Conservation (phyloP, 2,797 vertebrate species). For the Xerus rutilus region DNA sequence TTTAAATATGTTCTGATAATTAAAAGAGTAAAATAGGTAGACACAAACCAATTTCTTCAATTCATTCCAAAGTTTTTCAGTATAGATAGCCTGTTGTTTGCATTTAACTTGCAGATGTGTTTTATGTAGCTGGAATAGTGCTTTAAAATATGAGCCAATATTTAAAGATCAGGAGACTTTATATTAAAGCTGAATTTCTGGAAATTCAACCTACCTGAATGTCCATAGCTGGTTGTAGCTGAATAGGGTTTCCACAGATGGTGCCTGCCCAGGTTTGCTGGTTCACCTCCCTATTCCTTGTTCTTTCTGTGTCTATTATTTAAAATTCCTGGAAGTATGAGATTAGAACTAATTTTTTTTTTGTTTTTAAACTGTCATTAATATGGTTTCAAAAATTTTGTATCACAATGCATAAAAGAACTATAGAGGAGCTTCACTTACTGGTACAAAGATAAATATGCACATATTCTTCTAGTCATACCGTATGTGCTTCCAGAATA, state of each 20-base stretch:
- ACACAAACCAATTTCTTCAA: background rate
- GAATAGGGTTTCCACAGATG: background rate
- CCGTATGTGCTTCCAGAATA: background rate
- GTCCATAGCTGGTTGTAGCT: background rate
- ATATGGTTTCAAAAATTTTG: background rate
- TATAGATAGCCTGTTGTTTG: background rate
- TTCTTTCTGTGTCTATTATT: background rate
- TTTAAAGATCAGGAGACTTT: background rate
- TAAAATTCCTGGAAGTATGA: background rate
- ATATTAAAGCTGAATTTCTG: background rate
- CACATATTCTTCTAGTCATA: background rate
- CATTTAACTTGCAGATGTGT: conserved; percentile 1
- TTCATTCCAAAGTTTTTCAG: background rate
- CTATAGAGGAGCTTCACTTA: conserved; percentile 14
- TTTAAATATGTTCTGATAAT: background rate
- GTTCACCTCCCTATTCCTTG: too few relatives aligned
- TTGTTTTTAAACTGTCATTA: background rate
- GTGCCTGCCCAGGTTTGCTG: background rate
- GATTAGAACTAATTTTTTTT: background rate
- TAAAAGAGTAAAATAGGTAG: background rate
- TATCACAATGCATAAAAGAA: background rate
- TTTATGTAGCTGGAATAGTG: background rate
- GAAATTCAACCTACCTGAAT: background rate
- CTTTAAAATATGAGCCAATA: background rate
- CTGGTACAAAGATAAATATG: background rate